Evolutionary conservation across 2,797 vertebrate genomes (phyloP).

Genomic region (Graptemys geographica): DNA sequence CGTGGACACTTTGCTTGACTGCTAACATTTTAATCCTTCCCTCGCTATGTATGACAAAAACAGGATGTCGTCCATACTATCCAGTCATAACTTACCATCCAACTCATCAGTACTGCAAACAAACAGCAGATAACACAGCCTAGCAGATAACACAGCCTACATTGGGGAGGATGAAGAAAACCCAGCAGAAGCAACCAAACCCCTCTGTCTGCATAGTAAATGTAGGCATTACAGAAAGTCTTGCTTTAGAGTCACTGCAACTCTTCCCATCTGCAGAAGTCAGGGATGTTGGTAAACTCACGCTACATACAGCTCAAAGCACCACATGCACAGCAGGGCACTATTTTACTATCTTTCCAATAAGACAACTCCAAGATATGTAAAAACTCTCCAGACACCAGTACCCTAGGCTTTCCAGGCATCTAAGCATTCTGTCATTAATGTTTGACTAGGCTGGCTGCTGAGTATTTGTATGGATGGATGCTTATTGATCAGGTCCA

Average conservation of each 20-base stretch:
- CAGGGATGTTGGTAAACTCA: conserved; percentile 2
- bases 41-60: not conserved
- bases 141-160: not conserved
- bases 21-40: not conserved
- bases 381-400: conserved; percentile 34
- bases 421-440: not conserved
- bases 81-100: not conserved
- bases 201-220: not conserved
- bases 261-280: conserved; percentile 16
- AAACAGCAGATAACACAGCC: not conserved
- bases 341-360: conserved; percentile 35
- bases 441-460: conserved; percentile 4
- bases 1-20: not conserved
- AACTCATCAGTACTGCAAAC: not conserved
- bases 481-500: not conserved
- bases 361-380: conserved; percentile 4
- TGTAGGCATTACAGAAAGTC: not conserved
- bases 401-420: conserved; percentile 7
- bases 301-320: not conserved
- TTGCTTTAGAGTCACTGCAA: not conserved
- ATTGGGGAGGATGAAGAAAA: not conserved
- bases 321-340: conserved; percentile 3
- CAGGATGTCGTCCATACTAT: not conserved
- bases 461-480: not conserved
- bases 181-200: accelerated